Evolutionary conservation across 2,113 vertebrate genomes (phyloP), one percentile per base, ranked within the genome.

Genomic region (Mormoops blainvillei): DNA sequence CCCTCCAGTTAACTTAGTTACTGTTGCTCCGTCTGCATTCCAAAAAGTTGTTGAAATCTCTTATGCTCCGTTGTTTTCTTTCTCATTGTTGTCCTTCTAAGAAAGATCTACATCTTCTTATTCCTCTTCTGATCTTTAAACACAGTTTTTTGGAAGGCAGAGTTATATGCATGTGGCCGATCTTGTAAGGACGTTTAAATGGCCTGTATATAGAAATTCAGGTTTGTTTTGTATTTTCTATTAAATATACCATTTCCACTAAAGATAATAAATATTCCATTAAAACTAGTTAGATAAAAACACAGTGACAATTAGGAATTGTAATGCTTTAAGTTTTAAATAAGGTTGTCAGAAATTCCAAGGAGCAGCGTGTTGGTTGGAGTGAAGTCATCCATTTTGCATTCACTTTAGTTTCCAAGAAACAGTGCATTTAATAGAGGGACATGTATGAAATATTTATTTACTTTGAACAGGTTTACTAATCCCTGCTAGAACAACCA

Each of bases 401-500:
- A 67, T 94, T 82, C 36, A 52, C 52, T 81, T 56, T 74, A 95
- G 16, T 82, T 94, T 93, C 77, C 61, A 91, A 92, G 96, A 95
- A 88, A 94, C 2, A 93, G 76, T 96, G 95, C 78, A 76, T 87
- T 96, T 97, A 96, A 38, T 54, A 82, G 85, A 97, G 61, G 92
- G 50, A 92, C 80, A 74, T 80, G 56, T 94, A 71, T 97, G 65
- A 92, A 94, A 41, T 41, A 74, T 97, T 96, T 96, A 36, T 87
- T 81, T 83, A 89, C 83, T 88, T 97, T 88, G 86, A 77, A 80
- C 92, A 97, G 89, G 93, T 89, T 97, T 97, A 82, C 82, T 93
- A 91, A 96, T 94, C 56, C 94, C 50, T 87, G 45, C 58, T 97
- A 92, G 81, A 97, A 96, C 36, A 95, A 92, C 70, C 63, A 73